Percentiles rank a stretch among this genome's conserved stretches.
These are phyloP conservation scores for Fissipunctia ypsillon DNA, from an alignment of 2,888 invertebrate genomes.

Conservation along the genomic window DNA sequence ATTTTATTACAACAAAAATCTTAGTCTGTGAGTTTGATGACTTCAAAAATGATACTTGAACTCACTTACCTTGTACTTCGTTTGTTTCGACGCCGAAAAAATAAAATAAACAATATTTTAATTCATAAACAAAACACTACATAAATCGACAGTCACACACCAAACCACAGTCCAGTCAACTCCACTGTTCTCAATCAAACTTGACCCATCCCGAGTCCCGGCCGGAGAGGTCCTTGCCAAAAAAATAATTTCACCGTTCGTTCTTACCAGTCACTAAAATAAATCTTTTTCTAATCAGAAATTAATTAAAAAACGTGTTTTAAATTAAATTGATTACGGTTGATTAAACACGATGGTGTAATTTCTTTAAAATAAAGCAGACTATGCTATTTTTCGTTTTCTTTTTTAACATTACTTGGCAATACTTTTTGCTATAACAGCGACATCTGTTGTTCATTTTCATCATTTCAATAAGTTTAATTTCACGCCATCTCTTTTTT, in stretches of 20 bases:
- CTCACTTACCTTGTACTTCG: conserved; percentile 75
- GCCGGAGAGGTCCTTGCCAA: conserved; percentile 54
- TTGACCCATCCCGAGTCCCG: conserved; percentile 64
- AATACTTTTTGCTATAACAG: neutral
- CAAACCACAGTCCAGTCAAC: conserved; percentile 69
- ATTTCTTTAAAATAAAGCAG: neutral
- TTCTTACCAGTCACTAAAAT: conserved; percentile 44
- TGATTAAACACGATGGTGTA: too few species aligned
- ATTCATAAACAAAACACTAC: conserved; percentile 82
- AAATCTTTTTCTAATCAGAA: neutral
- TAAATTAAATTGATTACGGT: fast-evolving
- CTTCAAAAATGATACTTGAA: conserved; percentile 35
- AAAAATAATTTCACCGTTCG: conserved; percentile 34
- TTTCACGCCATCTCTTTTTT: conserved; percentile 29
- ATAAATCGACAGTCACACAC: conserved; percentile 69
- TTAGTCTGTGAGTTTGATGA: conserved; percentile 35
- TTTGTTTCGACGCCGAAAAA: conserved; percentile 64
- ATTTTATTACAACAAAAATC: conserved; percentile 29
- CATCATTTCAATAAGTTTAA: neutral
- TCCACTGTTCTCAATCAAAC: conserved; percentile 54
- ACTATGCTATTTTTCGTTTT: neutral
- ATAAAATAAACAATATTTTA: conserved; percentile 69
- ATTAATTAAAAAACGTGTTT: neutral
- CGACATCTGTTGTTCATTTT: conserved; percentile 7
- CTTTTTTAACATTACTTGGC: neutral